Base-by-base conservation (phyloP, 1,140 invertebrate genomes). In the Medauroidea extradentata region DNA sequence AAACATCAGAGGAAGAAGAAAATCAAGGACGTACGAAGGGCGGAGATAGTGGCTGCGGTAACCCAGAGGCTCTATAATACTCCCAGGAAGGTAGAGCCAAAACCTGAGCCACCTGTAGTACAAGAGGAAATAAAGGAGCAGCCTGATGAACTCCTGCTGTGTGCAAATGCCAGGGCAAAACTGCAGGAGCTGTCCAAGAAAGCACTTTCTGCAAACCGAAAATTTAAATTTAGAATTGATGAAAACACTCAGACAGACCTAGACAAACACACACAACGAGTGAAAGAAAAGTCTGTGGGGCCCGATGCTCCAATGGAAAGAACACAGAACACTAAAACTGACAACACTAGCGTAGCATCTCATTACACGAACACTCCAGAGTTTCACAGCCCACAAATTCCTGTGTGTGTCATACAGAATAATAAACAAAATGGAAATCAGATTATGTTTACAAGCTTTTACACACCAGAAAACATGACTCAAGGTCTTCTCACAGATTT, bases 31-130 rank as follows among this genome's bases (percentile, higher is more conserved):
- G 57, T 39, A 14, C 69, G 81, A 57, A 71, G 84, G 65, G 80
- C 84, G 4, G 82, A 85, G 69, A 86, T 86, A 43, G 83, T 87
- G 14, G 84, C 84, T 11, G 84, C 84, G 0, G 85, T 87, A 1
- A 87, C 85, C 0, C 79, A 83, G 65, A 75, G 85, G 59, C 69
- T 86, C n/a, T 87, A 86, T 67, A 76, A 80, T 0, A 81, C 79
- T 60, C 73, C 79, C 25, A 85, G 84, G 67, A 79, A 77, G 49
- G 76, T 78, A 56, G 84, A 85, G 57, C 78, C 78, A 27, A 71
- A 66, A 18, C 73, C 73, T 14, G 71, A 73, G 50, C 69, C 71
- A 9, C 16, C 39, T 43, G 43, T 79, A 0, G 81, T 78, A 58
- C 73, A 79, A 24, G 85, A 83, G 66, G 79, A 77, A 44, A 76